A percentile compares a stretch with the other conserved stretches of the same genome.
phyloP scores from a whole-genome alignment of 1,140 invertebrate species.

The Sitobion miscanthi region DNA sequence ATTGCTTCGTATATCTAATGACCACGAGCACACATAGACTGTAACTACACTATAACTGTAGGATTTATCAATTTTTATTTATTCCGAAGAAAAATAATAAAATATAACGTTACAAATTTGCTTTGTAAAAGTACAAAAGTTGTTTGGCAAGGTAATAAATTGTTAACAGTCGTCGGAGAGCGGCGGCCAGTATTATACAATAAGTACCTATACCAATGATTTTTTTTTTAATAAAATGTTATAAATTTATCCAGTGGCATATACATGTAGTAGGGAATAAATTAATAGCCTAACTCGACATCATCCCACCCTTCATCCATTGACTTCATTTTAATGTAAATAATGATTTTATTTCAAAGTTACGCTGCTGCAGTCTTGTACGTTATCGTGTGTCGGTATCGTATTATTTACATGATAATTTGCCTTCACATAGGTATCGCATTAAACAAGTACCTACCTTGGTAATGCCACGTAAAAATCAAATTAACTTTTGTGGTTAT shows the following conservation, averaged over 20 bases:
- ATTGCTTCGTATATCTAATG: neutral
- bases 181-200: neutral
- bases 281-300: neutral
- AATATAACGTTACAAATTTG: conserved; percentile 1
- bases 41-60: neutral
- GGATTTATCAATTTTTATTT: neutral
- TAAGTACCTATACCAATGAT: neutral
- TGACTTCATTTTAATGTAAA: neutral
- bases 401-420: neutral
- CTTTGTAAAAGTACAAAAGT: neutral
- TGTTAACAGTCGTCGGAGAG: neutral
- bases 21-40: neutral
- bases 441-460: neutral
- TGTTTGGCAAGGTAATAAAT: neutral
- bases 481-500: neutral
- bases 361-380: neutral
- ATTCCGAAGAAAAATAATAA: neutral
- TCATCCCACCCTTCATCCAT: neutral
- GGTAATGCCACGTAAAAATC: neutral
- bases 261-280: neutral
- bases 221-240: neutral
- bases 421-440: neutral
- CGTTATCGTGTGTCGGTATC: neutral
- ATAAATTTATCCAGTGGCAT: neutral
- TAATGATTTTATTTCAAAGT: neutral